A percentile compares a stretch with the other conserved stretches of the same genome.
Conservation (phyloP, 1,140 invertebrate species). For the Eciton burchellii region DNA sequence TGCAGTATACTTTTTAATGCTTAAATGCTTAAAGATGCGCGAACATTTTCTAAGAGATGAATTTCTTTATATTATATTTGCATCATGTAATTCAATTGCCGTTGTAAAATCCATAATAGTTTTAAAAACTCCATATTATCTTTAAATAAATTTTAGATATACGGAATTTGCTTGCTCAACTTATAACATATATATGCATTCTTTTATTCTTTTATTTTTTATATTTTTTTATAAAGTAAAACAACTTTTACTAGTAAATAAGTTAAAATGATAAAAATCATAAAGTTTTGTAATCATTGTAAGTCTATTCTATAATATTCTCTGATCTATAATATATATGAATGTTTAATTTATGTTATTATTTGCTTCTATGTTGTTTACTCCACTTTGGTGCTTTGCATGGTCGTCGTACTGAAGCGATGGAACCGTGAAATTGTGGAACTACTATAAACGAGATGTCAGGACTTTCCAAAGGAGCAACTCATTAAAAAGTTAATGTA, state of each 20-base stretch:
- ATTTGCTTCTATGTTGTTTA: constrained; percentile 83
- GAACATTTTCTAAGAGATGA: not conserved
- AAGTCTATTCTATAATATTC: too few relatives aligned
- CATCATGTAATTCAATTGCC: not conserved
- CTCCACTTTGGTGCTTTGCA: constrained; percentile 85
- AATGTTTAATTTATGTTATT: constrained; percentile 75
- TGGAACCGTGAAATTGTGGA: constrained; percentile 84
- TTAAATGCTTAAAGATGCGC: constrained; percentile 4
- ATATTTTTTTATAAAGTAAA: not conserved
- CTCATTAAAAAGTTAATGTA: constrained; percentile 83
- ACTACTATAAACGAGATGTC: constrained; percentile 81
- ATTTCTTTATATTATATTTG: not conserved
- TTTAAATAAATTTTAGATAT: constrained; percentile 2
- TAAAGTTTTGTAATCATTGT: constrained; percentile 28
- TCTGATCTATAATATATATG: constrained; percentile 37
- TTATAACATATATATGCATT: too few relatives aligned
- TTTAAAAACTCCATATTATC: not conserved
- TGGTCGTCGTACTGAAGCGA: constrained; percentile 82
- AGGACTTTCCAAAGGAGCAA: constrained; percentile 84
- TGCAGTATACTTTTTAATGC: not conserved
- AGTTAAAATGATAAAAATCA: constrained; percentile 24
- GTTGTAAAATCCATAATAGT: not conserved
- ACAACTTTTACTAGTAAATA: not conserved
- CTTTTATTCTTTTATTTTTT: too few relatives aligned
- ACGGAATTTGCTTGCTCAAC: not conserved